A percentile compares a stretch with the other conserved stretches of the same genome.
Evolutionary conservation across 1,140 invertebrate species (phyloP).

Genomic region (Rhopalosiphum padi): DNA sequence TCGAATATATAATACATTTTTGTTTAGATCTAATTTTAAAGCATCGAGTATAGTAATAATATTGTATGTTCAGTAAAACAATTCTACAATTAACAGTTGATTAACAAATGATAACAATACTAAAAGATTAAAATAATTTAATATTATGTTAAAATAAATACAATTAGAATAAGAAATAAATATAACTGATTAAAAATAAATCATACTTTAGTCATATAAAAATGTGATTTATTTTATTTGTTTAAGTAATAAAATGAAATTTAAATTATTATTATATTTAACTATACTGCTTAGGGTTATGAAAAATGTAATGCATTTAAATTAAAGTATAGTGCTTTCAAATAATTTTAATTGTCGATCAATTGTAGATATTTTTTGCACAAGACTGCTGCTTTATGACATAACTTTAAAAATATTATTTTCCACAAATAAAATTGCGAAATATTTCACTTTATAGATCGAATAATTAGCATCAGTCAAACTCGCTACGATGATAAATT

Average conservation of each 20-base stretch:
- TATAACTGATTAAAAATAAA: not conserved
- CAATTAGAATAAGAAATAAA: not conserved
- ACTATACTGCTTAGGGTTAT: not conserved
- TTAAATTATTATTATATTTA: not conserved
- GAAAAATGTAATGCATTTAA: not conserved
- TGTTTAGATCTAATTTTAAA: not conserved
- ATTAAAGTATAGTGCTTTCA: not conserved
- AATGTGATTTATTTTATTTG: too few species aligned
- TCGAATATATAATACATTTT: not conserved
- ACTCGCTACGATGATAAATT: not conserved
- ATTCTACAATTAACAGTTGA: not conserved
- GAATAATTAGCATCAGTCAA: too few species aligned
- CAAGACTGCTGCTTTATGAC: not conserved
- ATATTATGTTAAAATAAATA: not conserved
- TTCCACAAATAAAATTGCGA: not conserved
- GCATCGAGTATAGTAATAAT: not conserved
- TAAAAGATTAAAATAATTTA: not conserved
- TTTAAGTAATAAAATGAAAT: not conserved
- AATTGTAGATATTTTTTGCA: not conserved
- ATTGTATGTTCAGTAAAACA: not conserved
- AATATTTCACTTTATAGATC: not conserved
- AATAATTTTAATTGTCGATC: not conserved
- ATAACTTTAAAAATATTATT: not conserved
- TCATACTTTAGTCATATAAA: too few species aligned
- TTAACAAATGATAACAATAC: not conserved